These are phyloP conservation scores for Sycophila sp. DNA, from an alignment of 1,140 invertebrate species.

Conservation along the genomic window DNA sequence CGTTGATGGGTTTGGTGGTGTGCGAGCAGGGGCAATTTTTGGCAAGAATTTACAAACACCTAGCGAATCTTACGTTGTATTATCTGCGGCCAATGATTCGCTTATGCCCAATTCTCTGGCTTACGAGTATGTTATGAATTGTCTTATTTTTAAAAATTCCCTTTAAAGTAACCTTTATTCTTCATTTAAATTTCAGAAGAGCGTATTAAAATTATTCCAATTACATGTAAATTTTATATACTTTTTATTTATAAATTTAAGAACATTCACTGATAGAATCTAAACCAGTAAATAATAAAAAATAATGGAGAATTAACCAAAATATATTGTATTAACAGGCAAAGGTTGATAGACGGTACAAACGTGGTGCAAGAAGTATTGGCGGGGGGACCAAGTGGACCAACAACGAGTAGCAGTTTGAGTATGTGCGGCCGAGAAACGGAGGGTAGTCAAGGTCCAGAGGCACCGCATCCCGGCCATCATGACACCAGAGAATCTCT, in stretches of 20 bases:
- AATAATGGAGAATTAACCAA: too few species aligned
- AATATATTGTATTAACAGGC: too few species aligned
- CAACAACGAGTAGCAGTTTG: constrained; percentile 47
- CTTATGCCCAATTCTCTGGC: constrained; percentile 63
- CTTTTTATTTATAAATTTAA: too few species aligned
- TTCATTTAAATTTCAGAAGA: too few species aligned
- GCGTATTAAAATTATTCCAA: too few species aligned
- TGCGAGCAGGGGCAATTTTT: constrained; percentile 84
- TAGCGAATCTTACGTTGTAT: constrained; percentile 83
- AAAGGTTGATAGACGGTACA: constrained; percentile 81
- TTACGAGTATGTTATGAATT: constrained; percentile 71
- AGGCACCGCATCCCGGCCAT: constrained; percentile 79
- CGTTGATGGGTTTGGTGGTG: constrained; percentile 75
- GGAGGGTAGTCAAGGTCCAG: constrained; percentile 71
- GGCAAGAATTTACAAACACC: constrained; percentile 90
- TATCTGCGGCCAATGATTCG: constrained; percentile 80
- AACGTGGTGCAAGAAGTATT: constrained; percentile 81
- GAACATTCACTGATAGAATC: too few species aligned
- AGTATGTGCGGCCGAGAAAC: constrained; percentile 50
- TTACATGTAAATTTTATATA: too few species aligned
- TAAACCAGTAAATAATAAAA: too few species aligned
- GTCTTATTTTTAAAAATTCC: too few species aligned
- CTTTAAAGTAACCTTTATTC: too few species aligned
- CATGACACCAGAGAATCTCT: too few species aligned
- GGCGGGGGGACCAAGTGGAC: constrained; percentile 54